Percentiles rank a stretch among this genome's conserved stretches.
These are phyloP conservation scores for Alviniconcha strummeri DNA, from an alignment of 2,888 invertebrate species.

Conservation along the genomic window DNA sequence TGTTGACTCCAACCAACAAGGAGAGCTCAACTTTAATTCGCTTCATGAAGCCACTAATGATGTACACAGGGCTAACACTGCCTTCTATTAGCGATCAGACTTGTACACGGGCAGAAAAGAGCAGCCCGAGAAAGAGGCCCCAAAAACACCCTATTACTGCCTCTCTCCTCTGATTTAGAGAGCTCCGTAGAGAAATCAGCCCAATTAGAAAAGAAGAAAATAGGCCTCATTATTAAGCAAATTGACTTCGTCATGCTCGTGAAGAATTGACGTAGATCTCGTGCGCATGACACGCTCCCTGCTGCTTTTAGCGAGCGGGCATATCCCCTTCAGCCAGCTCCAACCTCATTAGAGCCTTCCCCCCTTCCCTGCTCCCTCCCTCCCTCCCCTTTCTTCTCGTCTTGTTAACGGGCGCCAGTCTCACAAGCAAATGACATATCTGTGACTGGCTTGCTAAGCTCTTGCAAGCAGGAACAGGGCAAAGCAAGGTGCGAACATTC, in stretches of 20 bases:
- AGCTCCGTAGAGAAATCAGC: conserved; percentile 2
- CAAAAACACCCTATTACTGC: not conserved
- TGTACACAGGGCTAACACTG: not conserved
- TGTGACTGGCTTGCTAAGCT: not conserved
- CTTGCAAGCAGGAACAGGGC: too few species aligned
- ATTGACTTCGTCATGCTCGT: conserved; percentile 28
- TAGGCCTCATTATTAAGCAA: conserved; percentile 28
- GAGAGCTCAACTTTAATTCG: not conserved
- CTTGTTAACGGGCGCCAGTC: conserved; percentile 6
- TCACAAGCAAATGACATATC: conserved; percentile 3
- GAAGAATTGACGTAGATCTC: conserved; percentile 14
- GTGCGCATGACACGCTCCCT: not conserved
- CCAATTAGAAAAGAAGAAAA: conserved; percentile 25
- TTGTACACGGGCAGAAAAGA: not conserved
- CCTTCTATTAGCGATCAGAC: not conserved
- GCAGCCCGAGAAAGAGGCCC: not conserved
- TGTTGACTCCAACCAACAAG: not conserved
- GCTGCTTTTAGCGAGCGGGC: too few species aligned
- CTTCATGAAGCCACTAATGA: not conserved
- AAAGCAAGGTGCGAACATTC: too few species aligned
- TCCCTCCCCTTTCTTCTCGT: not conserved
- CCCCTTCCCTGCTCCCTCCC: too few species aligned
- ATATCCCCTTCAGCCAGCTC: too few species aligned
- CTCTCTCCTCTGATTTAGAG: conserved; percentile 12
- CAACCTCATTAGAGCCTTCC: too few species aligned